These are phyloP conservation scores for Diprion similis DNA, from an alignment of 1,140 invertebrate species.

Conservation along the genomic window DNA sequence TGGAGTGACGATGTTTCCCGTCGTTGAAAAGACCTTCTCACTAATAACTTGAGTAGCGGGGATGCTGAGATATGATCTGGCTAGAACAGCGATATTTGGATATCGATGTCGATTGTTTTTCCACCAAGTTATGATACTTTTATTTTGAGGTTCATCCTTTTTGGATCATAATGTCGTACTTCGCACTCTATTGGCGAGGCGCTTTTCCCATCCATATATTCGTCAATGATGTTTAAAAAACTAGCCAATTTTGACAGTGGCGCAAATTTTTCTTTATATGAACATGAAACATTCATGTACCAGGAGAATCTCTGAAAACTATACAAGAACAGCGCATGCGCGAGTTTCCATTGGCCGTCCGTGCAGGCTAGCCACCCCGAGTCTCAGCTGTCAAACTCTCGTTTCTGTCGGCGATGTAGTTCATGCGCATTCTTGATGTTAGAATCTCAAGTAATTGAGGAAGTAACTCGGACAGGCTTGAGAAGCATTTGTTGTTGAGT, in stretches of 20 bases:
- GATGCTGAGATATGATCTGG: slow-evolving; percentile 15
- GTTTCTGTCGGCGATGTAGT: too few species aligned
- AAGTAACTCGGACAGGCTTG: too few species aligned
- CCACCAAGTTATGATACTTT: neutral
- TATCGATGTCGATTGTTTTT: neutral
- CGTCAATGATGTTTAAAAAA: neutral
- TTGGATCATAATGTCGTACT: neutral
- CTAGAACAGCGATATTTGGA: slow-evolving; percentile 10
- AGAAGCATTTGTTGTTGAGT: too few species aligned
- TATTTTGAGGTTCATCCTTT: neutral
- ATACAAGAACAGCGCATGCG: too few species aligned
- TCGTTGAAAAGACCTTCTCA: slow-evolving; percentile 18
- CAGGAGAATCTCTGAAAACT: slow-evolving; percentile 9
- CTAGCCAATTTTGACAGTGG: neutral
- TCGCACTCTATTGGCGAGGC: neutral
- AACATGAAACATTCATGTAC: neutral
- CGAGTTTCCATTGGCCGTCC: too few species aligned
- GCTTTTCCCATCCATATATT: neutral
- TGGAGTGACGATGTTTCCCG: slow-evolving; percentile 21
- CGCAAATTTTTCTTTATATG: neutral
- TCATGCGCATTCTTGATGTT: too few species aligned
- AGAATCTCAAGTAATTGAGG: too few species aligned
- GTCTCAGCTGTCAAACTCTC: too few species aligned
- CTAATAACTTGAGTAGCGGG: slow-evolving; percentile 22
- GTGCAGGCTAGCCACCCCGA: too few species aligned